These are phyloP conservation scores for Ostrea edulis DNA, from an alignment of 1,140 invertebrate species.

Conservation along the genomic window DNA sequence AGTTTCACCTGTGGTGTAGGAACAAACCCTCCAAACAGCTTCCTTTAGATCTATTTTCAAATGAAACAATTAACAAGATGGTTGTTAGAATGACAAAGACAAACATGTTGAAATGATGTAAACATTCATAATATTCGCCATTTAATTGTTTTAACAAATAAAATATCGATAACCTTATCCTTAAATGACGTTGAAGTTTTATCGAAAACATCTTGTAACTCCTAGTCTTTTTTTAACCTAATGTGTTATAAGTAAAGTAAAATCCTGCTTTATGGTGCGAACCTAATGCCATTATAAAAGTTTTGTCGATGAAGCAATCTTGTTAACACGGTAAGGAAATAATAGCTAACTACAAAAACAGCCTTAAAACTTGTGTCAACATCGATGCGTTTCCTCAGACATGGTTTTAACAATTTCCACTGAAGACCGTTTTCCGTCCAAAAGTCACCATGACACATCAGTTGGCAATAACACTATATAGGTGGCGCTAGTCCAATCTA, in stretches of 20 bases:
- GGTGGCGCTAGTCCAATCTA: not conserved
- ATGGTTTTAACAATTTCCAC: constrained; percentile 31
- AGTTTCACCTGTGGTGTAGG: not conserved
- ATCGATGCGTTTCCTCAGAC: constrained; percentile 26
- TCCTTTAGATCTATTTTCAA: not conserved
- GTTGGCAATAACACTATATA: constrained; percentile 23
- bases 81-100: not conserved
- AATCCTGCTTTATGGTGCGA: constrained; percentile 9
- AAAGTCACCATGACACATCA: constrained; percentile 36
- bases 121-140: no score
- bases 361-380: constrained; percentile 13
- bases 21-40: not conserved
- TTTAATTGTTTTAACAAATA: constrained; percentile 24
- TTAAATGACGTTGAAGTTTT: not conserved
- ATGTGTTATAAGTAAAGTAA: constrained; percentile 21
- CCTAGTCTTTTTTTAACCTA: not conserved
- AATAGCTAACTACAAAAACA: constrained; percentile 7
- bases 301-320: not conserved
- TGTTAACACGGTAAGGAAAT: constrained; percentile 20
- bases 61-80: not conserved
- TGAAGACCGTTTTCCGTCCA: not conserved
- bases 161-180: constrained; percentile 13
- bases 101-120: not conserved
- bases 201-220: not conserved
- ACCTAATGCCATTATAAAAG: not conserved